Evolutionary conservation across 2,113 vertebrate genomes (phyloP).

Genomic region (Dromas ardeola): DNA sequence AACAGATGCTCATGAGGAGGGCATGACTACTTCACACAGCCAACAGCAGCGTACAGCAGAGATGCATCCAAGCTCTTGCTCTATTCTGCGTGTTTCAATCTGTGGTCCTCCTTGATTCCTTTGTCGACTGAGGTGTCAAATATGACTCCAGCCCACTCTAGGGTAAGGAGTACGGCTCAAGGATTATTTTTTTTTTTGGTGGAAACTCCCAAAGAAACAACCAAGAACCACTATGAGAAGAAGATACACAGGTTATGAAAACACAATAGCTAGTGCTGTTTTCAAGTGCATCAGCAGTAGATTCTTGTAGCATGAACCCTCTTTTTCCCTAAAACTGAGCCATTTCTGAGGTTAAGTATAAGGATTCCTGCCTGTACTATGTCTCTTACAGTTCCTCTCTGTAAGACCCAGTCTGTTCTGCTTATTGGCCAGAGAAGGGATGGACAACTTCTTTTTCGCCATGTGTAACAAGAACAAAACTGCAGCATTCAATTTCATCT

Average conservation of each 20-base stretch:
- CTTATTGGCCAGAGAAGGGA: not conserved
- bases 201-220: not conserved
- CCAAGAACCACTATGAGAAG: not conserved
- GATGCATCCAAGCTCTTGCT: not conserved
- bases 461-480: not conserved
- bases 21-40: not conserved
- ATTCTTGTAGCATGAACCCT: not conserved
- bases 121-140: not conserved
- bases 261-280: not conserved
- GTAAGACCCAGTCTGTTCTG: not conserved
- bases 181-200: no score
- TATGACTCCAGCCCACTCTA: not conserved
- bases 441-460: not conserved
- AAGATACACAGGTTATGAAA: not conserved
- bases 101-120: not conserved
- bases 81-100: not conserved
- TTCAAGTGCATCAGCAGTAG: not conserved
- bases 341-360: not conserved
- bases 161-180: not conserved
- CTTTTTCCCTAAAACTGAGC: not conserved
- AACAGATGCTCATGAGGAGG: not conserved
- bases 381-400: not conserved
- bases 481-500: rapidly evolving
- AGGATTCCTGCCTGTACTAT: not conserved
- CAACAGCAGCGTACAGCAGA: not conserved